Percentiles rank a stretch among this genome's conserved stretches.
phyloP scores from a whole-genome alignment of 1,140 invertebrate genomes.

The Papilio xuthus region DNA sequence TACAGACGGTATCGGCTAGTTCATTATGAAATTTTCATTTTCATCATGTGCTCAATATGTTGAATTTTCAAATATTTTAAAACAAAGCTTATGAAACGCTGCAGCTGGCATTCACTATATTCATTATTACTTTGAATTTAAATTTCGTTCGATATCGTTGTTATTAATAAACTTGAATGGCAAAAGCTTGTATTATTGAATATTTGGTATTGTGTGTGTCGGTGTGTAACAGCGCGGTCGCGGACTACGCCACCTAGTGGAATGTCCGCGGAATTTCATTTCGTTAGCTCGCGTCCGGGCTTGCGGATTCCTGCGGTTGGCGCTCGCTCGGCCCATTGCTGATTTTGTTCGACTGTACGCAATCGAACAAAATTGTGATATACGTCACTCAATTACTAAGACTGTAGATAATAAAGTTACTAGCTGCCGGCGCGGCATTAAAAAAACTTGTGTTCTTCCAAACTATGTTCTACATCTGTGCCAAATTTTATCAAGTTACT shows the following conservation, averaged over 20 bases:
- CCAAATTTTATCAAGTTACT: no score
- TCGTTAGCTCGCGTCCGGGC: slow-evolving; percentile 64
- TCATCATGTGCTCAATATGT: not conserved
- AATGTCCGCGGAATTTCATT: slow-evolving; percentile 75
- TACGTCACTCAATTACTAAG: not conserved
- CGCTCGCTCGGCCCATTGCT: slow-evolving; percentile 4
- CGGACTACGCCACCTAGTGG: slow-evolving; percentile 50
- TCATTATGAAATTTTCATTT: no score
- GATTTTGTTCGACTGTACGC: not conserved
- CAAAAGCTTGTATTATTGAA: slow-evolving; percentile 43
- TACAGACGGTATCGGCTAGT: no score
- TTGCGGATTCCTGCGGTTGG: slow-evolving; percentile 63
- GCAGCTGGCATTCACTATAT: not conserved
- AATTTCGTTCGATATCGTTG: not conserved
- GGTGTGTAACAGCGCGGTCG: slow-evolving; percentile 40
- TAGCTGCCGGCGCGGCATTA: no score
- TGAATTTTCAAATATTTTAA: not conserved
- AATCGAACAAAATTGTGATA: not conserved
- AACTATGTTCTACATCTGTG: no score
- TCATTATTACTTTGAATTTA: not conserved
- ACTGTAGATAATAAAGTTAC: no score
- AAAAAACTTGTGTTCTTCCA: no score
- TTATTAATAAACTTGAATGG: slow-evolving; percentile 47
- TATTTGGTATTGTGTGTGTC: slow-evolving; percentile 49
- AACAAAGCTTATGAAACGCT: not conserved